Evolutionary conservation across 1,140 invertebrate species (phyloP), one percentile per base, ranked within the genome.

Genomic region (Ceratitis capitata): DNA sequence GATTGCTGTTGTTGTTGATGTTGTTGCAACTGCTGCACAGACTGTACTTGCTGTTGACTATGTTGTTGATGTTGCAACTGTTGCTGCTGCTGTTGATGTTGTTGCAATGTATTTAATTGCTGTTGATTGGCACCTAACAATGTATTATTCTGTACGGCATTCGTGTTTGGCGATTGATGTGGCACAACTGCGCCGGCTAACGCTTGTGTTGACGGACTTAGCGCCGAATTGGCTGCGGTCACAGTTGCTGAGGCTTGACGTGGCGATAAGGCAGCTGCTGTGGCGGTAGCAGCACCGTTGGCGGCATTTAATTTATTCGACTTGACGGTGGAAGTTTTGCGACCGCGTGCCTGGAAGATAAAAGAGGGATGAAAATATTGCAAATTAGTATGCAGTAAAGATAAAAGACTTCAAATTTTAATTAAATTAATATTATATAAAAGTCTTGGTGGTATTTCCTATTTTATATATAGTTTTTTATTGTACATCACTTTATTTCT

Each of bases 151-250:
- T 56, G 45, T n/a, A 19, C 83, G 32, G 82, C 56, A 78, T 74
- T 86, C 39, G 89, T 91, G 88, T 92, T 92, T 88, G 91, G 91
- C 87, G 91, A 92, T 88, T 88, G 89, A 88, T 91, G 91, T 87
- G 91, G 89, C 88, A 91, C 87, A 85, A 89, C 86, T 86, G 90
- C 88, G n/a, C n/a, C n/a, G 87, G 88, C 89, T 88, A 88, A 87
- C 86, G 88, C 87, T 87, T 88, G 87, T 29, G 90, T 88, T 87
- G 88, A 86, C 86, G 91, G 91, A 90, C 91, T 92, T 86, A 91
- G 74, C 16, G 87, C 85, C 51, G 87, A 86, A 74, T 85, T 85
- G 9, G 85, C 85, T 84, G 85, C 32, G 83, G 85, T 56, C 78
- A 85, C 64, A 29, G 86, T 58, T 39, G 69, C 69, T 78, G 69